Conservation (phyloP, 35 echinoderm and acorn worm genomes). For the Patiria miniata region DNA sequence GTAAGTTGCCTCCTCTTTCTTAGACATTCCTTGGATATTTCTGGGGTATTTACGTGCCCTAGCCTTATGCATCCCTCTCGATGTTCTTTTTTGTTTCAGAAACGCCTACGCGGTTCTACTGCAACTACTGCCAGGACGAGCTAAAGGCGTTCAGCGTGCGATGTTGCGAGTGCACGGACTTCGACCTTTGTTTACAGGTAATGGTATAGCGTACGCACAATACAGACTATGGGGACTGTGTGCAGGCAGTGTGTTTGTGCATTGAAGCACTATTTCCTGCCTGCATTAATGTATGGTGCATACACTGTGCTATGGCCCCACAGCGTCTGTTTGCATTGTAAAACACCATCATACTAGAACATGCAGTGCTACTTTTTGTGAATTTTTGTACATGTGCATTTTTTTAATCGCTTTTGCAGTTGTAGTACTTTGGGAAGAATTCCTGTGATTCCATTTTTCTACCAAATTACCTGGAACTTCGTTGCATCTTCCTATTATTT, state of each 20-base stretch:
- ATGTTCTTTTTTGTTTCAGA: slow-evolving; percentile 72
- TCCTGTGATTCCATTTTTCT: no score
- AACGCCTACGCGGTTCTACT: slow-evolving; percentile 84
- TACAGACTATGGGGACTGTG: not conserved
- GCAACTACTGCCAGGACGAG: slow-evolving; percentile 97
- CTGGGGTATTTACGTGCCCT: slow-evolving; percentile 19
- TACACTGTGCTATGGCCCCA: not conserved
- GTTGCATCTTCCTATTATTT: no score
- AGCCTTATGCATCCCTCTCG: slow-evolving; percentile 24
- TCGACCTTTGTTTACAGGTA: slow-evolving; percentile 99
- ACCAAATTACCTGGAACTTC: no score
- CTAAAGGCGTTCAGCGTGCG: slow-evolving; percentile 83
- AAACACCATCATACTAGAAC: no score
- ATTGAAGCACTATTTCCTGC: slow-evolving; percentile 21
- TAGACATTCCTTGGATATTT: slow-evolving; percentile 53
- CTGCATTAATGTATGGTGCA: not conserved
- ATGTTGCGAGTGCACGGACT: slow-evolving; percentile 88
- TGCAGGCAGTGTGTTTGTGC: slow-evolving; percentile 5
- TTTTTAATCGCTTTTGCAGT: no score
- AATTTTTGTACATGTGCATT: no score
- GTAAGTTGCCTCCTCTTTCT: slow-evolving; percentile 68
- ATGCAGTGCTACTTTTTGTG: no score
- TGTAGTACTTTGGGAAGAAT: no score
- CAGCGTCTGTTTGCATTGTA: not conserved
- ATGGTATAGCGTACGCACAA: slow-evolving; percentile 11